Conservation (phyloP, 1,140 invertebrate species). For the Calycopis cecrops region DNA sequence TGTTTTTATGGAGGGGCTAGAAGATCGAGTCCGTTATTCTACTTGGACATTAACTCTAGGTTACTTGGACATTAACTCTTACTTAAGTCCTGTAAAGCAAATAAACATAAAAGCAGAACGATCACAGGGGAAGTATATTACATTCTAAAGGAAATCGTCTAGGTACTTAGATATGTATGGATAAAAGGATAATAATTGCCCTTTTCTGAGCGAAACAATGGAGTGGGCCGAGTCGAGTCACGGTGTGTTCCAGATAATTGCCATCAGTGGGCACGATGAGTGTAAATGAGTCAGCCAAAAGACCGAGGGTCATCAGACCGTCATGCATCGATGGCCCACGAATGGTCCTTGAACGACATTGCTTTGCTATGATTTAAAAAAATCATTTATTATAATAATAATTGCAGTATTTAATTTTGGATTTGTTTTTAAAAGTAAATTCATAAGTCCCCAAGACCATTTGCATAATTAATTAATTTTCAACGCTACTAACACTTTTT, state of each 20-base stretch:
- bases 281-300: constrained; percentile 24
- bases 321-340: constrained; percentile 35
- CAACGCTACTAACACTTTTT: too few species aligned
- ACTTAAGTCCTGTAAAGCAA: too few species aligned
- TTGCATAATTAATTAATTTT: too few species aligned
- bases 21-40: too few species aligned
- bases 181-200: constrained; percentile 9
- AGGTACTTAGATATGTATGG: not conserved
- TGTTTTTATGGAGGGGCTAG: too few species aligned
- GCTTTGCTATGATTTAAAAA: constrained; percentile 8
- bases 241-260: constrained; percentile 54
- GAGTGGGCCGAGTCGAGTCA: constrained; percentile 31
- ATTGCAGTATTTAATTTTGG: too few species aligned
- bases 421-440: too few species aligned
- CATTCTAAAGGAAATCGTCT: not conserved
- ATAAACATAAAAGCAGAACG: too few species aligned
- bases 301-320: constrained; percentile 28
- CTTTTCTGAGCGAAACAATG: constrained; percentile 27
- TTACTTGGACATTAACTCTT: too few species aligned
- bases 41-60: too few species aligned
- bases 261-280: constrained; percentile 13
- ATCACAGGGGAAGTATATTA: not conserved
- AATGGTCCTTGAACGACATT: constrained; percentile 43
- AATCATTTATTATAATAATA: too few species aligned
- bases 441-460: too few species aligned